Conservation (phyloP, 2,113 vertebrate species). For the Eublepharis macularius region DNA sequence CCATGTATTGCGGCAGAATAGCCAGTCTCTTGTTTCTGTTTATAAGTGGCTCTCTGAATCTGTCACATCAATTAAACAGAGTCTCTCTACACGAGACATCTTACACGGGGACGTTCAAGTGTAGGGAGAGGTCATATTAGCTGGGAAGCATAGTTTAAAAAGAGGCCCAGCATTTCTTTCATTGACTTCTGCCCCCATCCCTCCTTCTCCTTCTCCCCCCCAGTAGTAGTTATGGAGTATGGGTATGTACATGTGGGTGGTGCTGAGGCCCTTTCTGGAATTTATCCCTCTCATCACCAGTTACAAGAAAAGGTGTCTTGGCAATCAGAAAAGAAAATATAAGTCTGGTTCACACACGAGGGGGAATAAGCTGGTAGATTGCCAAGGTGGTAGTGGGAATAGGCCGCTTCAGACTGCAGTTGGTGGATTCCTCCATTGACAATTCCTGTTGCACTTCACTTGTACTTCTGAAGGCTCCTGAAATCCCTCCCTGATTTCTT, state of each 20-base stretch:
- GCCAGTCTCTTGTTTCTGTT: accelerated
- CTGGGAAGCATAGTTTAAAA: too few species aligned
- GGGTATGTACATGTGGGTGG: constrained; percentile 79
- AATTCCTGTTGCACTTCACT: not conserved
- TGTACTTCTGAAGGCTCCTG: not conserved
- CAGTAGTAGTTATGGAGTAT: constrained; percentile 87
- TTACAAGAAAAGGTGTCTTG: constrained; percentile 82
- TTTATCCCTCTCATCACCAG: constrained; percentile 87
- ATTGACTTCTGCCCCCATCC: too few species aligned
- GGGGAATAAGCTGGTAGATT: too few species aligned
- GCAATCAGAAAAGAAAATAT: too few species aligned
- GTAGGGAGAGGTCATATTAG: too few species aligned
- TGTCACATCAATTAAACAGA: constrained; percentile 51
- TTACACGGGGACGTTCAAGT: too few species aligned
- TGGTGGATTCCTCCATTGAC: too few species aligned
- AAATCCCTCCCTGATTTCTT: not conserved
- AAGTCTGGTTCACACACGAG: too few species aligned
- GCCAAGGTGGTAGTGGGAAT: too few species aligned
- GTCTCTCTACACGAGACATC: too few species aligned
- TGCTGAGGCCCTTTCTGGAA: constrained; percentile 80
- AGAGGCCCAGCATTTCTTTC: too few species aligned
- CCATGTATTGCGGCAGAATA: not conserved
- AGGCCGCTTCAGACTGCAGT: too few species aligned
- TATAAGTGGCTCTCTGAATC: constrained; percentile 67
- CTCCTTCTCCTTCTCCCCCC: not conserved